Evolutionary conservation across 2,113 vertebrate genomes (phyloP).

Genomic region (Hypanus sabinus): DNA sequence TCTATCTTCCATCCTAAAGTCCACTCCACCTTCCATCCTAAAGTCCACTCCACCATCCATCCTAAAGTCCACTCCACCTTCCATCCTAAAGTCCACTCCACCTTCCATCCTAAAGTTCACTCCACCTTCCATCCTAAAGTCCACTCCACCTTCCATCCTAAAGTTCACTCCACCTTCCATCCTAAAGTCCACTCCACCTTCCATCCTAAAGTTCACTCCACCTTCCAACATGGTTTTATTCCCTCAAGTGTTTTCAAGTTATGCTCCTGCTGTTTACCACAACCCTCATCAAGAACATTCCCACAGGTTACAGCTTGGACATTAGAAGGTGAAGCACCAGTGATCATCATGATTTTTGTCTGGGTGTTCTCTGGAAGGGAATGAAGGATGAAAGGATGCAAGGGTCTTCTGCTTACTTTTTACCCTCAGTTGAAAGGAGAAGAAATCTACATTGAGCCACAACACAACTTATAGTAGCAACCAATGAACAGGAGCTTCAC

Average conservation of each 20-base stretch:
- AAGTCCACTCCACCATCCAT: too few species aligned
- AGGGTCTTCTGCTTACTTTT: background rate
- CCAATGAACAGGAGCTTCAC: background rate
- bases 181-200: background rate
- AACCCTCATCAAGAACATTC: background rate
- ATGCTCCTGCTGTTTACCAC: background rate
- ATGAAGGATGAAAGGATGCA: too few species aligned
- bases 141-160: too few species aligned
- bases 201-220: background rate
- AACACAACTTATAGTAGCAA: background rate
- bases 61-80: background rate
- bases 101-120: background rate
- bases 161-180: too few species aligned
- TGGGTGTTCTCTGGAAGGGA: background rate
- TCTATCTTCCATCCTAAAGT: background rate
- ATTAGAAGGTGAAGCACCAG: background rate
- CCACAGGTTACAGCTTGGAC: background rate
- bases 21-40: too few species aligned
- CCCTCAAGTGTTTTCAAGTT: background rate
- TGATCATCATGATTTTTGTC: background rate
- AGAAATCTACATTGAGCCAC: background rate
- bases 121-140: background rate
- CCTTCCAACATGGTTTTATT: background rate
- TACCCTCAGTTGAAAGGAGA: background rate
- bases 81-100: too few species aligned